Percentiles rank a stretch among this genome's conserved stretches.
phyloP scores from a whole-genome alignment of 2,797 vertebrate species.

The Eremophila alpestris region DNA sequence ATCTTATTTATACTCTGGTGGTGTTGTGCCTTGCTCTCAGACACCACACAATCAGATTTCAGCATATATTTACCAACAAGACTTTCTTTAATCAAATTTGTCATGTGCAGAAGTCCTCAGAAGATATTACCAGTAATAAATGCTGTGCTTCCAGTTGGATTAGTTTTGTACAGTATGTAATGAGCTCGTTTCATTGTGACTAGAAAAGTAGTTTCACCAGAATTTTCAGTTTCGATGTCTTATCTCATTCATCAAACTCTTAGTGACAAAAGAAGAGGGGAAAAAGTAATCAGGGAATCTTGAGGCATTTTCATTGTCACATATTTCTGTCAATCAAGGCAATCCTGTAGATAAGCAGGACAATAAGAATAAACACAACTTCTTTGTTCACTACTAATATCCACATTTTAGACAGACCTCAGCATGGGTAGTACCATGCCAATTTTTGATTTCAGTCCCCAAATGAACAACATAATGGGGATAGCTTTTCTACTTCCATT shows the following conservation, averaged over 20 bases:
- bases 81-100: slow-evolving; percentile 1
- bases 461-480: background rate
- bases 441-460: slow-evolving; percentile 40
- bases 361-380: background rate
- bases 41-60: background rate
- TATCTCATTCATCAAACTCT: slow-evolving; percentile 20
- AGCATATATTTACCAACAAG: slow-evolving; percentile 4
- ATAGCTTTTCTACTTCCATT: background rate
- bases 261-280: background rate
- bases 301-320: background rate
- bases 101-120: background rate
- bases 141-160: background rate
- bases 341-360: slow-evolving; percentile 49
- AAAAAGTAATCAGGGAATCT: background rate
- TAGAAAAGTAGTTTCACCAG: background rate
- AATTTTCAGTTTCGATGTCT: background rate
- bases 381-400: slow-evolving; percentile 37
- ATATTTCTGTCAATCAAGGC: slow-evolving; percentile 35
- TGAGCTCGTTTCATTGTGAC: background rate
- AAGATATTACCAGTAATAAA: slow-evolving; percentile 27
- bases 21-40: background rate
- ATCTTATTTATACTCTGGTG: background rate
- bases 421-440: background rate
- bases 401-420: slow-evolving; percentile 40
- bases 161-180: background rate